Conservation (phyloP, 2,113 vertebrate genomes). For the Neolamprologus devosi region DNA sequence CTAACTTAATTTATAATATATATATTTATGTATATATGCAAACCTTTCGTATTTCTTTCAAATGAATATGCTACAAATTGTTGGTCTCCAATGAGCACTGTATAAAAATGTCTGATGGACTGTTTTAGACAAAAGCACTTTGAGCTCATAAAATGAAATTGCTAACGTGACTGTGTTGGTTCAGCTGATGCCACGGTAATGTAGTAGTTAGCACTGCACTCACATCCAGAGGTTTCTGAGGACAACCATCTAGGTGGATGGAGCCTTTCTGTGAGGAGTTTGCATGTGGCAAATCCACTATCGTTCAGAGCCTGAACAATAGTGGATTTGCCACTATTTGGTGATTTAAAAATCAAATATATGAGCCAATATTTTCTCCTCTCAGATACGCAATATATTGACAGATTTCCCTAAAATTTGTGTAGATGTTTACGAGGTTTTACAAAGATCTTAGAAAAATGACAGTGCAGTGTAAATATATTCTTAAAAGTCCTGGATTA, state of each 20-base stretch:
- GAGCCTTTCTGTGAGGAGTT: neutral
- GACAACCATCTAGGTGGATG: too few relatives aligned
- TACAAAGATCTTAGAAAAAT: neutral
- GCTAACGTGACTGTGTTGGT: neutral
- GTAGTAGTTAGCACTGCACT: neutral
- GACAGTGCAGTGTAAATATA: neutral
- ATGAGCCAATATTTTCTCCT: neutral
- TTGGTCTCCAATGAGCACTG: neutral
- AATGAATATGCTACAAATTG: neutral
- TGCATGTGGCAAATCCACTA: neutral
- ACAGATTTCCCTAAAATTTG: neutral
- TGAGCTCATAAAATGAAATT: neutral
- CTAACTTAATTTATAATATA: neutral
- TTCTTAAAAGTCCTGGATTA: rapidly evolving
- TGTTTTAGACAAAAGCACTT: neutral
- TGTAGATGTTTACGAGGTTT: rapidly evolving
- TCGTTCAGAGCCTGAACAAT: rapidly evolving
- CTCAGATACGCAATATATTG: rapidly evolving
- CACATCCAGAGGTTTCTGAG: neutral
- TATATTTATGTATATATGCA: rapidly evolving
- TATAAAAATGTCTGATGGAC: neutral
- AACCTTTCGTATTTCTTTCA: neutral
- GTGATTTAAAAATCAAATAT: neutral
- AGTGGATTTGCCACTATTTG: neutral
- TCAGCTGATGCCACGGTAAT: rapidly evolving